Evolutionary conservation across 2,797 vertebrate species (phyloP).

Genomic region (Pipistrellus pygmaeus): DNA sequence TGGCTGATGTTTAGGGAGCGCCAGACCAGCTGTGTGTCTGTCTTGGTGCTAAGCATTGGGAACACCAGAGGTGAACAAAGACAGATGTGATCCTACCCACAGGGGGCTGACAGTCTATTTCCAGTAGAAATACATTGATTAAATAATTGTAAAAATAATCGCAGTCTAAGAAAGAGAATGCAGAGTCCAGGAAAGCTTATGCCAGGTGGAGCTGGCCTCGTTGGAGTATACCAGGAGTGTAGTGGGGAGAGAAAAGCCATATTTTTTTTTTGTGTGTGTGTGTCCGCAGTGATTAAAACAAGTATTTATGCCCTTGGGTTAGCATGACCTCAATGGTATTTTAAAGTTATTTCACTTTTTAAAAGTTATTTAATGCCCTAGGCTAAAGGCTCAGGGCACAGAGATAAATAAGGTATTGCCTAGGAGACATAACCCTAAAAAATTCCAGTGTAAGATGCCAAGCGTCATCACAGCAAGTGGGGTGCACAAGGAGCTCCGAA

Average conservation of each 20-base stretch:
- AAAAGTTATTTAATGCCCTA: background rate
- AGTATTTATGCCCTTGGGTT: background rate
- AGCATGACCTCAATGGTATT: background rate
- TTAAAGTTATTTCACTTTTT: conserved; percentile 1
- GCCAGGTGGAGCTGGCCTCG: background rate
- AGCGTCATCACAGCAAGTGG: background rate
- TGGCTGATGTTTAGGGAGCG: background rate
- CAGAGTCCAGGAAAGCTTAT: background rate
- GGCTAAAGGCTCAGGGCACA: background rate
- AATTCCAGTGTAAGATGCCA: background rate
- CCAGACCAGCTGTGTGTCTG: background rate
- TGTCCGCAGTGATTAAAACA: background rate
- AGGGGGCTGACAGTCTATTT: background rate
- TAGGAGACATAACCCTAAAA: background rate
- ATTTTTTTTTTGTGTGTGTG: background rate
- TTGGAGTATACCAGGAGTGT: background rate
- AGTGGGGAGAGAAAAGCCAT: background rate
- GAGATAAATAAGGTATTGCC: background rate
- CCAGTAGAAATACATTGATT: background rate
- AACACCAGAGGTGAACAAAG: background rate
- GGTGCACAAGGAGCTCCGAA: background rate
- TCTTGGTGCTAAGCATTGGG: background rate
- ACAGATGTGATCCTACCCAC: background rate
- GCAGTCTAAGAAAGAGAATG: background rate
- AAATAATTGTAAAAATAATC: background rate